phyloP scores from a whole-genome alignment of 2,888 invertebrate genomes.

The Diaperis boleti region DNA sequence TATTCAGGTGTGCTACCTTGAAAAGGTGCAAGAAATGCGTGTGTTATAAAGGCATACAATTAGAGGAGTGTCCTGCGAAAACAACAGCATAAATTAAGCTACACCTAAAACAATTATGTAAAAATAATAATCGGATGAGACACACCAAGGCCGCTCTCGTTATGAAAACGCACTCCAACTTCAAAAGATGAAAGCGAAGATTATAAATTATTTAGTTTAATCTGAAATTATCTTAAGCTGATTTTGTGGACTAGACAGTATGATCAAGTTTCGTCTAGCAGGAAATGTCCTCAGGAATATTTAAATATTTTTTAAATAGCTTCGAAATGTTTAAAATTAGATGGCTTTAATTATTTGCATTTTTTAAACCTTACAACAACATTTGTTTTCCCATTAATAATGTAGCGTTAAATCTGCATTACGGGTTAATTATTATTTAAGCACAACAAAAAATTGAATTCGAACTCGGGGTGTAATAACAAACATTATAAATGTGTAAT shows the following conservation, averaged over 20 bases:
- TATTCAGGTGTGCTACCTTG: neutral
- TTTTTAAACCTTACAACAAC: no score
- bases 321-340: no score
- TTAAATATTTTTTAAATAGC: no score
- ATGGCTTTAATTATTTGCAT: no score
- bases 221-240: no score
- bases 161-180: neutral
- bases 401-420: no score
- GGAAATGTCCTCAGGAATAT: no score
- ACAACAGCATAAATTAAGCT: neutral
- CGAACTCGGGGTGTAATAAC: neutral
- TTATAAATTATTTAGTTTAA: no score
- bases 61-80: neutral
- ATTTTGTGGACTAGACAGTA: no score
- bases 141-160: neutral
- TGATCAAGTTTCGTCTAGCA: no score
- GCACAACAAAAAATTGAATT: neutral
- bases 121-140: neutral
- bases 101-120: neutral
- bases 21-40: neutral
- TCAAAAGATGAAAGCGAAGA: neutral
- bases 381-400: no score
- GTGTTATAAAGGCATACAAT: neutral
- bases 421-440: conserved; percentile 5
- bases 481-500: neutral